These are phyloP conservation scores for Zosterops pallidus DNA, from an alignment of 2,113 vertebrate species.

Conservation along the genomic window DNA sequence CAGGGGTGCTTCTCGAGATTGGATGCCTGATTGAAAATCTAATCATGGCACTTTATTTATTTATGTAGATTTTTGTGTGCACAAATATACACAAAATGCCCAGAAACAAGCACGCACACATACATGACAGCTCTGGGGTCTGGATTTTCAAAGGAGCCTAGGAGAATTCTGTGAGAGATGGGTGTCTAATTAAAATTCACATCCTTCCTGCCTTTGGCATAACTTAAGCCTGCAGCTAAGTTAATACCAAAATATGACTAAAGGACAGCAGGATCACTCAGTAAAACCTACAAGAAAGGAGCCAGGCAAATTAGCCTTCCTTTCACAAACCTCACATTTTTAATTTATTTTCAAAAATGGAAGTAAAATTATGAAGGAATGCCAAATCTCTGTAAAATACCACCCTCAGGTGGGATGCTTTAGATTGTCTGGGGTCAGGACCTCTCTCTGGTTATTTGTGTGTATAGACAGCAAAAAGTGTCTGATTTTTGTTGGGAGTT, in stretches of 20 bases:
- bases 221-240: slow-evolving; percentile 44
- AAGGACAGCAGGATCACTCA: slow-evolving; percentile 39
- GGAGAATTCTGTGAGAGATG: slow-evolving; percentile 26
- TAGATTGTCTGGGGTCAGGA: neutral
- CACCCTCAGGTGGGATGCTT: neutral
- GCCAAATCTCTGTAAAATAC: neutral
- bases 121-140: slow-evolving; percentile 30
- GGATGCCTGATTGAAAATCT: slow-evolving; percentile 35
- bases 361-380: neutral
- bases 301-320: slow-evolving; percentile 11
- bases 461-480: neutral
- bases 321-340: slow-evolving; percentile 21
- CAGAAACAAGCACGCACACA: neutral
- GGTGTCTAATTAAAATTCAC: slow-evolving; percentile 57
- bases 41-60: slow-evolving; percentile 53
- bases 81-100: neutral
- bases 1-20: neutral
- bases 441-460: neutral
- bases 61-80: slow-evolving; percentile 56
- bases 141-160: slow-evolving; percentile 15
- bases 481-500: neutral
- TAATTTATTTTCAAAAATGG: neutral
- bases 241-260: slow-evolving; percentile 46
- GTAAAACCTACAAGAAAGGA: slow-evolving; percentile 32
- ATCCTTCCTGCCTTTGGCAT: slow-evolving; percentile 19